phyloP scores from a whole-genome alignment of 2,113 vertebrate species.

The Petrocephalus zakoni region DNA sequence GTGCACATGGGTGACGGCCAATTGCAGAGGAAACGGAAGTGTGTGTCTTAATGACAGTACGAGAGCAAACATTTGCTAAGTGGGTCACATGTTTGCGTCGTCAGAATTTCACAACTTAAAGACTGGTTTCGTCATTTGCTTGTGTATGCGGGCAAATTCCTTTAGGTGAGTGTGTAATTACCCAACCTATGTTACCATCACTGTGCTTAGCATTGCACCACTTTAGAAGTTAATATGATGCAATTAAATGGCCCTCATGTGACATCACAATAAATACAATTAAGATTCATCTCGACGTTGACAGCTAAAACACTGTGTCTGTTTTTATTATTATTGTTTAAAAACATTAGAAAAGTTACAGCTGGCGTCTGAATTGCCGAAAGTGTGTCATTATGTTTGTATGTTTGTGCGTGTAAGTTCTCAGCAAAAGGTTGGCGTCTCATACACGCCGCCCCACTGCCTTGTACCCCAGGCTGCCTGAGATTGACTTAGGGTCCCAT shows the following conservation, averaged over 20 bases:
- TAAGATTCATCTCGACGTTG: too few relatives aligned
- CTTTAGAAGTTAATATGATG: neutral
- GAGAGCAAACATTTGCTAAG: constrained; percentile 8
- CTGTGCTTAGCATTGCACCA: neutral
- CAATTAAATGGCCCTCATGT: neutral
- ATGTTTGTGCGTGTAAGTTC: too few relatives aligned
- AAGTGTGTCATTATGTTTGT: too few relatives aligned
- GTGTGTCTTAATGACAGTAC: neutral
- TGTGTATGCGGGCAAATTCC: neutral
- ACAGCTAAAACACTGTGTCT: too few relatives aligned
- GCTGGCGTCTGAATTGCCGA: too few relatives aligned
- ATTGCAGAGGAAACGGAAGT: neutral
- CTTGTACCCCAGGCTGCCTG: too few relatives aligned
- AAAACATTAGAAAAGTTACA: too few relatives aligned
- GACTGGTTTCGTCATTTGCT: neutral
- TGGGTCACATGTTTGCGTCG: neutral
- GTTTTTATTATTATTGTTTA: too few relatives aligned
- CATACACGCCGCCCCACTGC: too few relatives aligned
- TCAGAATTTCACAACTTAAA: neutral
- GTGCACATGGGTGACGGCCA: neutral
- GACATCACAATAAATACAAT: neutral
- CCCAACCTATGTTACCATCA: neutral
- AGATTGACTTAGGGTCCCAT: too few relatives aligned
- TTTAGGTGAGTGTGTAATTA: neutral
- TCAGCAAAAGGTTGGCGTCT: too few relatives aligned